Base-by-base conservation (phyloP, 2,888 invertebrate species). In the Caenorhabditis sp. region DNA sequence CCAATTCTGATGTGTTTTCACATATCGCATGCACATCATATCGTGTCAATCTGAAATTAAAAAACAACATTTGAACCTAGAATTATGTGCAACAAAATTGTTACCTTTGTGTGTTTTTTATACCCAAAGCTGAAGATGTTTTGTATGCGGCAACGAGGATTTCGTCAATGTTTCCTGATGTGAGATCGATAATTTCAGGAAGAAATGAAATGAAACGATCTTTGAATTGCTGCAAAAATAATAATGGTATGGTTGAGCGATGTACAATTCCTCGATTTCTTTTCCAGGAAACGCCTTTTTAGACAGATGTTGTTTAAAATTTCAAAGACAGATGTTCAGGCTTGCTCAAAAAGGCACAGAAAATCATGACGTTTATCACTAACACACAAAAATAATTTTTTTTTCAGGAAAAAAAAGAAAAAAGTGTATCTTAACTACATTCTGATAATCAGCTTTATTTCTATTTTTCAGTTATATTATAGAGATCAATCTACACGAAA, bases 151-250 rank as follows among this genome's bases (percentile, higher is more conserved):
- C 62, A 27, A 72, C 62, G 19, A 79, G 62, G 17, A 81, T 64
- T 51, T 76, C 73, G 62, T 82, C 81, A 36, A 76, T 77, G 55
- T 70, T 78, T 58, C 82, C 81, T 31, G 81, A 78, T 1, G 79
- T 75, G 26, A 82, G 70, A 66, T 82, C 82, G 55, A 82, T 81
- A 63, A 82, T 82, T 72, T 82, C 82, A 51, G 82, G 82, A 10
- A 82, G 72, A 57, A 81, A 77, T 55, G 77, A 69, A 19, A 82
- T 67, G 66, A 82, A 82, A 21, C 82, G 75, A 37, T 81, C 81
- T 77, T 82, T 82, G 68, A 82, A 82, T 69, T 72, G 74, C 82
- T 82, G 72, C 0, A 78, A 61, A n/a, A 60, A 51, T n/a, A 23
- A 24, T 10, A 31, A 31, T 19, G 21, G 10, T 31, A 31, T 31